These are phyloP conservation scores for Trissonchulus latispiculum DNA, from an alignment of 2,888 invertebrate species.

Conservation along the genomic window DNA sequence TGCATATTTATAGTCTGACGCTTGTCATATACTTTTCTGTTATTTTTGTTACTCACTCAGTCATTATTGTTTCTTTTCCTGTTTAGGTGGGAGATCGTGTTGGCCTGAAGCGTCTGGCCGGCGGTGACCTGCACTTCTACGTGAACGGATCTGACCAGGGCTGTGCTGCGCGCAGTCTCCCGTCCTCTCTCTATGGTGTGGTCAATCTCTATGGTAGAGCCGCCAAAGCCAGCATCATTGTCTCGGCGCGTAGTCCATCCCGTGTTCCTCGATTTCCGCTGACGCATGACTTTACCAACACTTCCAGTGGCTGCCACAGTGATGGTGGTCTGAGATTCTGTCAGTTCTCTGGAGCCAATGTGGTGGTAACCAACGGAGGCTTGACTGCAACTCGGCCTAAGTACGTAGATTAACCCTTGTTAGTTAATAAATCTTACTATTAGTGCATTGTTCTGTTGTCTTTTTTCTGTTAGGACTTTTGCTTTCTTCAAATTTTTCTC, in stretches of 20 bases:
- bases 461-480: too few relatives aligned
- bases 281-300: too few relatives aligned
- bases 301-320: too few relatives aligned
- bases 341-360: conserved; percentile 56
- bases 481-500: too few relatives aligned
- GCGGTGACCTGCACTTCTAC: conserved; percentile 76
- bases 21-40: too few relatives aligned
- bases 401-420: background rate
- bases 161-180: conserved; percentile 70
- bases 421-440: too few relatives aligned
- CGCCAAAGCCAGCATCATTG: conserved; percentile 55
- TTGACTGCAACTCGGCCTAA: background rate
- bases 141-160: conserved; percentile 89
- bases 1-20: too few relatives aligned
- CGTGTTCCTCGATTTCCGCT: background rate
- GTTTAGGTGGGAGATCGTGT: conserved; percentile 85
- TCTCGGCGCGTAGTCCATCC: background rate
- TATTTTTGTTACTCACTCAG: too few relatives aligned
- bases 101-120: conserved; percentile 73
- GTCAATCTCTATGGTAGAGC: conserved; percentile 92
- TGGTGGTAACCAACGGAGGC: background rate
- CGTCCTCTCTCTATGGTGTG: conserved; percentile 76
- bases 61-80: too few relatives aligned
- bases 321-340: conserved; percentile 31
- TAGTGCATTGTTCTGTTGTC: too few relatives aligned